Base-by-base conservation (phyloP, 2,888 invertebrate species). In the Galeruca laticollis region DNA sequence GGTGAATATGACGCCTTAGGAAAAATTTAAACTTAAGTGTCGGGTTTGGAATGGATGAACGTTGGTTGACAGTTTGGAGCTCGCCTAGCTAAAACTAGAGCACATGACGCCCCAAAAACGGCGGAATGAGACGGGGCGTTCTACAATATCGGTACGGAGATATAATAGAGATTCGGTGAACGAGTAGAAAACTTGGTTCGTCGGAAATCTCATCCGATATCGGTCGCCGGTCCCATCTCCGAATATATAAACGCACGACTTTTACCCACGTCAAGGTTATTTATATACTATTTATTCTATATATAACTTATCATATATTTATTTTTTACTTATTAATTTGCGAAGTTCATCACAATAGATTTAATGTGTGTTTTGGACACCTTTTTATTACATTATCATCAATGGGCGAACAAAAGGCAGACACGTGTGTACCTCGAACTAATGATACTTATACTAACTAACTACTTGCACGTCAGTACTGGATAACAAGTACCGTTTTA, bases 261-360 rank as follows among this genome's bases (percentile, higher is more conserved):
- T 79, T 80, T 81, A 82, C 82, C 81, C 83, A 82, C 81, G 80
- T 82, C 80, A 81, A 82, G 81, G 80, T 81, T 82, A 80, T 80
- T 79, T 80, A 81, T 82, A 80, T 81, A 81, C 81, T 84, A 83
- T 83, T 84, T 82, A 83, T 79, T 82, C 82, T 84, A 83, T 82
- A 83, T 83, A 82, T 82, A 84, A 84, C 83, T 84, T 81, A 84
- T 83, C 79, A 82, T 81, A 83, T 74, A 73, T 76, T 76, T 75
- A 76, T 74, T 72, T 77, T 73, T 60, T 71, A 83, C 82, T 83
- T 82, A 82, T 85, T 84, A 84, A 80, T 79, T 84, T 85, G 84
- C 84, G 84, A 85, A 85, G 83, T 84, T 85, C 84, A 86, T 85
- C 85, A 86, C 86, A 85, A 84, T 85, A 82, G 82, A 82, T 82